phyloP scores from a whole-genome alignment of 2,888 invertebrate species.

The Zele albiditarsus region DNA sequence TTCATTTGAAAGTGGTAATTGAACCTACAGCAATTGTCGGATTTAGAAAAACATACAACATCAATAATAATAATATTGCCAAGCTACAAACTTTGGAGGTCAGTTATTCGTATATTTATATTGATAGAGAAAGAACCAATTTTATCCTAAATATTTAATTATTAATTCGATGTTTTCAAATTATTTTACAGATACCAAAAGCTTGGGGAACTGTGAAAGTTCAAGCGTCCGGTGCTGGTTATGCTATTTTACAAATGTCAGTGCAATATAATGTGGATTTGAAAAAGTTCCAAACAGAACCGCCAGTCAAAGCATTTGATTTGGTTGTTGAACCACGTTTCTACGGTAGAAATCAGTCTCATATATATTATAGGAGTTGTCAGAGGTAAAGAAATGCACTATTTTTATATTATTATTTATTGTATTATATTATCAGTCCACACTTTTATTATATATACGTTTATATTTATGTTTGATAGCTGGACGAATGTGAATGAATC shows the following conservation, averaged over 20 bases:
- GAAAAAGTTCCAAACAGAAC: slow-evolving; percentile 86
- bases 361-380: slow-evolving; percentile 89
- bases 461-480: slow-evolving; percentile 72
- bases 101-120: slow-evolving; percentile 42
- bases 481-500: slow-evolving; percentile 88
- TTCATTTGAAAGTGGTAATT: slow-evolving; percentile 83
- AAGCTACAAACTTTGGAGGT: slow-evolving; percentile 86
- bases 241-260: slow-evolving; percentile 93
- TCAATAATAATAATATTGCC: slow-evolving; percentile 86
- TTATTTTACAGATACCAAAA: slow-evolving; percentile 82
- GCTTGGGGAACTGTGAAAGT: slow-evolving; percentile 97
- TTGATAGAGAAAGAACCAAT: background rate
- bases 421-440: slow-evolving; percentile 5
- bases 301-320: slow-evolving; percentile 87
- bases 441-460: slow-evolving; percentile 28
- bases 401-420: slow-evolving; percentile 7
- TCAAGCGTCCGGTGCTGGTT: slow-evolving; percentile 93
- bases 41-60: slow-evolving; percentile 78
- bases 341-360: slow-evolving; percentile 94
- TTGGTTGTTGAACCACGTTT: slow-evolving; percentile 83
- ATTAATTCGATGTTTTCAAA: background rate
- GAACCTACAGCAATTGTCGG: slow-evolving; percentile 89
- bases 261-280: slow-evolving; percentile 94
- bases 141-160: background rate
- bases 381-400: slow-evolving; percentile 85